Evolutionary conservation across 2,797 vertebrate genomes (phyloP), one percentile per base, ranked within the genome.

Genomic region (Erethizon dorsatum): DNA sequence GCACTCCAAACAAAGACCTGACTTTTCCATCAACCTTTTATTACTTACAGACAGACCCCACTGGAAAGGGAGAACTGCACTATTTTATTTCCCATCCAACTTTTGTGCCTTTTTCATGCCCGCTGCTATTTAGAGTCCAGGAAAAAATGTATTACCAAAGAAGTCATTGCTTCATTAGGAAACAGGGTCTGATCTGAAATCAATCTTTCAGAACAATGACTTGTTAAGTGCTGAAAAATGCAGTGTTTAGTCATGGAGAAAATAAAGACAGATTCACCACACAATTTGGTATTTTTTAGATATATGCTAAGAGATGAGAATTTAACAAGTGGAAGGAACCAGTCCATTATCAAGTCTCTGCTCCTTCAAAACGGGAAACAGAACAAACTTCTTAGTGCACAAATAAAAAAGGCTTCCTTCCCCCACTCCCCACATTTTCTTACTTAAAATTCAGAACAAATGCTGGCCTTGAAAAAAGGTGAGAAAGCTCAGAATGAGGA

Each of bases 131-230:
- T 90, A 97, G 33, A 86, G 73, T 88, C 94, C 88, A 95, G 77
- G 83, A 13, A 56, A 88, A 77, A 97, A 98, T 75, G 91, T 85
- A 95, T 95, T 97, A 96, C 96, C 94, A 97, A 96, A 90, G 54
- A 97, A 98, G 96, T 97, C 98, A 96, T 93, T 96, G 97, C 97
- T 98, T 98, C 98, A 97, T 98, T 98, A 98, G 98, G 95, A 98
- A 98, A 97, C 94, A 98, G 26, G 37, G 88, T 96, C 97, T 97
- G 97, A 98, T 97, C 97, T 97, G 97, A 98, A 97, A 98, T 97
- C 98, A 98, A 97, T 98, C 98, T 98, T 98, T 98, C 97, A 98
- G 98, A 98, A 98, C 98, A 98, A 98, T 94, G 98, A 97, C 97
- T 98, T 97, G 96, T 97, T 98, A 98, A 98, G 90, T 98, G 96